Evolutionary conservation across 2,888 invertebrate species (phyloP).

Genomic region (Drosophila affinis): DNA sequence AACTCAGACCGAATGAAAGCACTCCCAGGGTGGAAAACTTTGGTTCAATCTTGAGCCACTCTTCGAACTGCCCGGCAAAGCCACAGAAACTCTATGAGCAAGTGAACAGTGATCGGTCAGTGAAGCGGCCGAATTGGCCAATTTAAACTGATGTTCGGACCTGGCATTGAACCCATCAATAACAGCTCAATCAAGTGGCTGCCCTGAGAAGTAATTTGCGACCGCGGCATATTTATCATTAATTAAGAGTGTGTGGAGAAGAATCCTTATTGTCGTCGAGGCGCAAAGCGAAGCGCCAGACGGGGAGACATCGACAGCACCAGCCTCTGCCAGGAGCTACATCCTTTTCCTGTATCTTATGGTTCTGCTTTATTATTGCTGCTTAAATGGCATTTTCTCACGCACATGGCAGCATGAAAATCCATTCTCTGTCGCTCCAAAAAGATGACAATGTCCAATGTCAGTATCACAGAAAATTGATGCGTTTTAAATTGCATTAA

Average conservation of each 20-base stretch:
- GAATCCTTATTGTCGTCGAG: constrained; percentile 43
- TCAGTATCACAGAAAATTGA: constrained; percentile 49
- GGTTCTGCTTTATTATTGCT: constrained; percentile 56
- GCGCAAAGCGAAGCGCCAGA: constrained; percentile 42
- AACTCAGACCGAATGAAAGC: background rate
- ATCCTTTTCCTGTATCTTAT: constrained; percentile 21
- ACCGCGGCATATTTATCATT: constrained; percentile 65
- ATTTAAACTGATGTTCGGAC: background rate
- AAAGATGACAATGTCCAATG: constrained; percentile 34
- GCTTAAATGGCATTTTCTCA: constrained; percentile 57
- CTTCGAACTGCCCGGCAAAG: no score
- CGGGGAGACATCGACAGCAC: constrained; percentile 21
- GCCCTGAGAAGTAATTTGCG: constrained; percentile 22
- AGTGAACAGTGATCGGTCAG: background rate
- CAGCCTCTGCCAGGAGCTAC: background rate
- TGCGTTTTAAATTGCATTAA: constrained; percentile 66
- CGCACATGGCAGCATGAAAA: constrained; percentile 23
- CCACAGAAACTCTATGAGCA: background rate
- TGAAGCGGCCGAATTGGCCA: constrained; percentile 8
- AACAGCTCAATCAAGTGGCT: constrained; percentile 29
- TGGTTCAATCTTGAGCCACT: background rate
- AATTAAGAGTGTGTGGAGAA: constrained; percentile 62
- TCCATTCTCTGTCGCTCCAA: constrained; percentile 44
- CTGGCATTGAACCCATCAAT: background rate
- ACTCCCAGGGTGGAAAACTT: constrained; percentile 26